Base-by-base conservation (phyloP, 2,113 vertebrate species). In the Tonatia bakeri region DNA sequence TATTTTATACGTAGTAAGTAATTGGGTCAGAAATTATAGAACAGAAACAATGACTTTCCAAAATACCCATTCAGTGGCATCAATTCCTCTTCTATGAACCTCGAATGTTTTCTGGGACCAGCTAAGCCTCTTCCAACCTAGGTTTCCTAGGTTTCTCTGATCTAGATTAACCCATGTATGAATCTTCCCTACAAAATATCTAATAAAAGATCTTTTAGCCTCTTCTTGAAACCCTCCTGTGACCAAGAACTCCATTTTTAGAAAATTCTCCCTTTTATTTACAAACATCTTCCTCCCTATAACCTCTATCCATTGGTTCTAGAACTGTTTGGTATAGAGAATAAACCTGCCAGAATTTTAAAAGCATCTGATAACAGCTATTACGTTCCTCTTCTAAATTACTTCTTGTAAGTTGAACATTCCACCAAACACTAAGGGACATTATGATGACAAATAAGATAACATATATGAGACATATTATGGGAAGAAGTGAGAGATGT, bases 11-110 rank as follows among this genome's bases (percentile, higher is more conserved):
- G 33, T 67, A 61, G 15, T 80, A 81, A 80, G 61, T 43, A 87
- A 47, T 80, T 70, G 76, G 69, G 11, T 47, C 50, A 87, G 70
- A 93, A 95, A 87, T 47, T 79, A 43, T 4, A 38, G 28, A 89
- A 95, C 22, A 90, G 15, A 92, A 92, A 88, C 40, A 92, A 87
- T 67, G 52, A 87, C 19, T 28, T 84, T 73, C 36, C 86, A 79
- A 79, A 80, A 90, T 64, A 90, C 16, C 7, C 84, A 33, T 90
- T 86, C 59, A 59, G 38, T 17, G 91, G 36, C 28, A 69, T 82
- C 26, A 54, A 72, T 83, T 90, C 17, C 36, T 90, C 38, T 90
- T 90, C 59, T 16, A 38, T 14, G 12, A 92, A 77, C 52, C 20
- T 87, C 19, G 24, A 31, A 69, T 70, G 54, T 90, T 70, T 90